phyloP scores from a whole-genome alignment of 2,113 vertebrate species.

The Protobothrops flavoviridis region DNA sequence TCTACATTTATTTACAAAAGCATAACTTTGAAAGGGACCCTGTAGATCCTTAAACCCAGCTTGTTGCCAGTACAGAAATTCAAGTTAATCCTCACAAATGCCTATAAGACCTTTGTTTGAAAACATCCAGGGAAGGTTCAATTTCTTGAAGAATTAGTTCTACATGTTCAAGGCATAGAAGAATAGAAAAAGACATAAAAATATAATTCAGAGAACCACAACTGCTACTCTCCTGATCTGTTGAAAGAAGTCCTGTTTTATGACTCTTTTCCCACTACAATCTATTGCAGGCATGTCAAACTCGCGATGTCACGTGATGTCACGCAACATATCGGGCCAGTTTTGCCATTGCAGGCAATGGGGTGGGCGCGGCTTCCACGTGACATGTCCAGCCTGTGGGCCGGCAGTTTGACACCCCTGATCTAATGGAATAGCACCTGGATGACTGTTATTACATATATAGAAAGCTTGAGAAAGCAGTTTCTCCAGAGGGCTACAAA shows the following conservation, averaged over 20 bases:
- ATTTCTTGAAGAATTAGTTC: background rate
- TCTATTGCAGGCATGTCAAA: background rate
- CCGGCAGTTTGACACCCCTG: too few relatives aligned
- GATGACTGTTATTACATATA: background rate
- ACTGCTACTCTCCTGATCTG: background rate
- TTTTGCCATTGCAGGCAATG: too few relatives aligned
- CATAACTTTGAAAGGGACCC: background rate
- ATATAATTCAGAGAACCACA: background rate
- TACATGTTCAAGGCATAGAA: background rate
- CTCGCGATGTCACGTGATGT: too few relatives aligned
- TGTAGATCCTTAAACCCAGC: background rate
- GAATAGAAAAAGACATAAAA: background rate
- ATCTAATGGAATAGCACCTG: background rate
- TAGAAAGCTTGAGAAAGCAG: background rate
- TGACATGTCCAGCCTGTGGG: too few relatives aligned
- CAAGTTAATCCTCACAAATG: background rate
- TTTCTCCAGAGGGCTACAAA: background rate
- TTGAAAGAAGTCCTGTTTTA: background rate
- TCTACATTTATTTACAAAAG: background rate
- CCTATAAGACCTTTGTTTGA: background rate
- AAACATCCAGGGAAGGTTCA: background rate
- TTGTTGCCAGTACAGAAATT: background rate
- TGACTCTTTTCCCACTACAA: background rate
- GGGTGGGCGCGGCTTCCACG: too few relatives aligned
- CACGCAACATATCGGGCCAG: too few relatives aligned